phyloP scores from a whole-genome alignment of 2,888 invertebrate species.

The Conus canariensis region DNA sequence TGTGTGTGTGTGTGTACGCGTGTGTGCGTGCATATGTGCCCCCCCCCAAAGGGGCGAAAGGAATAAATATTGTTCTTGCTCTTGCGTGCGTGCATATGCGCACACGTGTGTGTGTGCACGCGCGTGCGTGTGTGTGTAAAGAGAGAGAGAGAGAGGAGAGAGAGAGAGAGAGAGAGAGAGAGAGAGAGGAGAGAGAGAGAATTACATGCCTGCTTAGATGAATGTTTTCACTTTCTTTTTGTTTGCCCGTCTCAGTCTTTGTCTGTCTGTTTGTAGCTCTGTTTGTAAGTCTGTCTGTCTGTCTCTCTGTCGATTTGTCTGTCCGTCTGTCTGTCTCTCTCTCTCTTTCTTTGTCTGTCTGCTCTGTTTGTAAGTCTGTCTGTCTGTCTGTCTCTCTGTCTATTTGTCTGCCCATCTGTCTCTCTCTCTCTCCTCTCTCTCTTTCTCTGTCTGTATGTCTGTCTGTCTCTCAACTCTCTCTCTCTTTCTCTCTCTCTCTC shows the following conservation, averaged over 20 bases:
- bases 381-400: background rate
- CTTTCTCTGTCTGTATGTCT: no score
- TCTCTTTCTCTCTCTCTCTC: background rate
- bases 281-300: background rate
- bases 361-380: background rate
- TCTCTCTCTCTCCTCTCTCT: background rate
- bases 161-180: no score
- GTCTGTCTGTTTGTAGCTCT: background rate
- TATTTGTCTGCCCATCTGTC: background rate
- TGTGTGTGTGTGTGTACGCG: no score
- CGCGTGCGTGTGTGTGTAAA: no score
- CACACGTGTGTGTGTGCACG: no score
- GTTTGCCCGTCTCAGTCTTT: background rate
- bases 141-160: no score
- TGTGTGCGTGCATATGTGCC: no score
- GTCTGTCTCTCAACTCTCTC: background rate
- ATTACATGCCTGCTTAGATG: background rate
- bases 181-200: no score
- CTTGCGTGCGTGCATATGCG: background rate
- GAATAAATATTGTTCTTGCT: background rate
- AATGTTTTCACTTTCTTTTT: background rate
- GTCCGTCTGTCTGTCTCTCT: background rate
- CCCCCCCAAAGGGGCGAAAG: no score
- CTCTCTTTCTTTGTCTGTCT: background rate
- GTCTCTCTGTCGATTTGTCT: background rate